Conservation (phyloP, 2,113 vertebrate species). For the Campylomormyrus numenius region DNA sequence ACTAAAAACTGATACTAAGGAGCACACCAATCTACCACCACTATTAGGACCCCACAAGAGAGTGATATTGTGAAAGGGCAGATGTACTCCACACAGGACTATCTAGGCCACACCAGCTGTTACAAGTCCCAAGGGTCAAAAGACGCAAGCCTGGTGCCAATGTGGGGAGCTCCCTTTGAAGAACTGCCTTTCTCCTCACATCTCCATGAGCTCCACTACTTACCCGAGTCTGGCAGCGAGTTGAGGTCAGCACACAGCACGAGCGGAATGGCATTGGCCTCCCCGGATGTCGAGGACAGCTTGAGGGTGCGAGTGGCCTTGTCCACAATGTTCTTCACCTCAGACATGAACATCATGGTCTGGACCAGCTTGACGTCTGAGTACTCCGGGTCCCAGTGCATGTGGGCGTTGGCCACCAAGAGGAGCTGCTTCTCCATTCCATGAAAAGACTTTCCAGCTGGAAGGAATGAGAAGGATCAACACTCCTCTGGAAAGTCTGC, state of each 20-base stretch:
- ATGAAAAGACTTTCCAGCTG: constrained; percentile 82
- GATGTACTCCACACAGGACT: neutral
- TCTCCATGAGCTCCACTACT: constrained; percentile 28
- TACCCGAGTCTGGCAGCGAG: constrained; percentile 94
- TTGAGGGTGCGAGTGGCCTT: constrained; percentile 89
- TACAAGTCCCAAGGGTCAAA: neutral
- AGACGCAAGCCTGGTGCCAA: neutral
- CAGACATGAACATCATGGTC: constrained; percentile 98
- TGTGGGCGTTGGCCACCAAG: constrained; percentile 92
- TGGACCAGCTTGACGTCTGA: constrained; percentile 96
- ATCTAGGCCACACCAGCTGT: neutral
- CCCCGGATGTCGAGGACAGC: constrained; percentile 74
- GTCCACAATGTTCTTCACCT: constrained; percentile 96
- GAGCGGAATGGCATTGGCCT: constrained; percentile 86
- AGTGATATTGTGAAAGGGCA: neutral
- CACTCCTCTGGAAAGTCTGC: neutral
- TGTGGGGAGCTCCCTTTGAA: neutral
- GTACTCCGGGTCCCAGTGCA: constrained; percentile 98
- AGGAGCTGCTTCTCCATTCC: constrained; percentile 90
- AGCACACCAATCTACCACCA: neutral
- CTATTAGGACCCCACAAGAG: neutral
- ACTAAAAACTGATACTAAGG: neutral
- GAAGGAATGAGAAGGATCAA: neutral
- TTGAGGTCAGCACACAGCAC: constrained; percentile 97
- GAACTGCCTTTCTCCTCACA: neutral